Base-by-base conservation (phyloP, 2,113 vertebrate genomes). In the Tenebrosternarchus preto region DNA sequence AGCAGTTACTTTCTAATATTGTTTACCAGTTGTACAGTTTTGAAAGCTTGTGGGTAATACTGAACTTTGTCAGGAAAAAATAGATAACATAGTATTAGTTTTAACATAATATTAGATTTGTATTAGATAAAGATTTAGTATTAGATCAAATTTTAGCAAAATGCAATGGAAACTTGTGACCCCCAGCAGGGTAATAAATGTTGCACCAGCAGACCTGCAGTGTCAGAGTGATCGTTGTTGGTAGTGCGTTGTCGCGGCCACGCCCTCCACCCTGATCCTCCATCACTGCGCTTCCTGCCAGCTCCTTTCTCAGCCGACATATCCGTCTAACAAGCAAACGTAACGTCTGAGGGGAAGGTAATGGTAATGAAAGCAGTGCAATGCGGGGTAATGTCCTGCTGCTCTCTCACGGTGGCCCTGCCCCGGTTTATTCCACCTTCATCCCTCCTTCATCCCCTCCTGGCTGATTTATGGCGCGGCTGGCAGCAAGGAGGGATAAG, bases 351-450 rank as follows among this genome's bases (percentile, higher is more conserved):
- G 77, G 68, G n/a, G 27, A 84, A 87, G 84, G 87, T 89, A 84
- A 83, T 85, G 61, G 84, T 89, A 91, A 87, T 89, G 81, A 90
- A 84, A 88, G 78, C 88, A 87, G 79, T 86, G 87, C 85, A 82
- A 84, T 64, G 77, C 74, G 61, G 61, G 73, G 73, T 91, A 84
- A 90, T 92, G 89, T 87, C 72, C 36, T 36, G 36, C 25, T 25
- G 67, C 53, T 77, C 60, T 24, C n/a, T 80, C 60, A 20, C 60
- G 3, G 15, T 57, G 68, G 20, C 17, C 53, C 61, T 16, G 76
- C 25, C 50, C 22, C 77, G 43, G 8, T 12, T 46, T 9, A 6
- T 9, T 9, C 43, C 43, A 9, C 43, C 43, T 82, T 80, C 73
- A 71, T 66, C 82, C 9, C 36, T 64, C 53, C 55, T 76, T 73